Percentiles rank a stretch among this genome's conserved stretches.
phyloP scores from a whole-genome alignment of 2,888 invertebrate species.

The Mythimna lalbum region DNA sequence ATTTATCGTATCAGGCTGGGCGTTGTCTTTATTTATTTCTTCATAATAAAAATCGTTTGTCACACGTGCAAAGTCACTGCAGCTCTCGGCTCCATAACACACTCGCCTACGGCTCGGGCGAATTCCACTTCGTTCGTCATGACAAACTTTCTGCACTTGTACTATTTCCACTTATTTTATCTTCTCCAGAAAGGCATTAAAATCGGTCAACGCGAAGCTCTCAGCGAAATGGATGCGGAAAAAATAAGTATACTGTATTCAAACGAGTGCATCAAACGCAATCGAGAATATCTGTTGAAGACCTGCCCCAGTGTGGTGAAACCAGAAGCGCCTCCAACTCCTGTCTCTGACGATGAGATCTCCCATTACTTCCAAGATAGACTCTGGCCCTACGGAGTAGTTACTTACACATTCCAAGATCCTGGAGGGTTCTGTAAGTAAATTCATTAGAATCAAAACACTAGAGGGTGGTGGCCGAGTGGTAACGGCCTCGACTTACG shows the following conservation, averaged over 20 bases:
- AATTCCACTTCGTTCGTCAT: too few relatives aligned
- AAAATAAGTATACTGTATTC: slow-evolving; percentile 80
- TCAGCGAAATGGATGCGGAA: slow-evolving; percentile 81
- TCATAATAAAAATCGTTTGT: too few relatives aligned
- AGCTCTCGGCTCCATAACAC: too few relatives aligned
- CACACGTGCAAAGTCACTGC: too few relatives aligned
- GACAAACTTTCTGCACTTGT: too few relatives aligned
- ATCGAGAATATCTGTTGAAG: slow-evolving; percentile 79
- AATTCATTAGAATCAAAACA: too few relatives aligned
- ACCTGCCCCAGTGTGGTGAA: slow-evolving; percentile 83
- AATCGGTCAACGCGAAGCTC: slow-evolving; percentile 83
- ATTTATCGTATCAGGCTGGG: too few relatives aligned
- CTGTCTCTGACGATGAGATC: slow-evolving; percentile 69
- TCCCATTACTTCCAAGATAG: slow-evolving; percentile 77
- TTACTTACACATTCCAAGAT: slow-evolving; percentile 79
- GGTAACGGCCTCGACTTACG: too few relatives aligned
- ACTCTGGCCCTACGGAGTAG: slow-evolving; percentile 80
- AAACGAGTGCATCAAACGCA: slow-evolving; percentile 79
- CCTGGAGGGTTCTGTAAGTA: slow-evolving; percentile 81
- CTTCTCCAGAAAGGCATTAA: slow-evolving; percentile 70
- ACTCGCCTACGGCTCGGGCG: too few relatives aligned
- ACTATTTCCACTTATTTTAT: not conserved
- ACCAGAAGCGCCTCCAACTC: slow-evolving; percentile 12
- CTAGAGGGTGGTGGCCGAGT: too few relatives aligned
- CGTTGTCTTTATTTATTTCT: too few relatives aligned